phyloP scores from a whole-genome alignment of 2,888 invertebrate genomes.

The Syrphus vitripennis region DNA sequence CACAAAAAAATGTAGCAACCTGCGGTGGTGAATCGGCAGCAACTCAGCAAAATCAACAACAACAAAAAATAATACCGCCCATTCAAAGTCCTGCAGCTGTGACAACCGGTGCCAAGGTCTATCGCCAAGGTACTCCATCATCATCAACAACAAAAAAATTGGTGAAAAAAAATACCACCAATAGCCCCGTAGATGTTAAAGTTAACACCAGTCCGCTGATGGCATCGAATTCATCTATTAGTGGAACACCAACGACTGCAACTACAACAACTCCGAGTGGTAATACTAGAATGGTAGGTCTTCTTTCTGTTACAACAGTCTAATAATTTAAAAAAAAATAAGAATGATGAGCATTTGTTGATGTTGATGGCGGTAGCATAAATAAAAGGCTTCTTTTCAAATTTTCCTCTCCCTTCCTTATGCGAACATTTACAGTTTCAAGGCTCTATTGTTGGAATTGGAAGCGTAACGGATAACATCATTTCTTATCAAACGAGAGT shows the following conservation, averaged over 20 bases:
- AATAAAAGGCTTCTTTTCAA: constrained; percentile 45
- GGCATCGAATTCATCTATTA: constrained; percentile 69
- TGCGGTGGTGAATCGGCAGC: background rate
- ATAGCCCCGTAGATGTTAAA: constrained; percentile 62
- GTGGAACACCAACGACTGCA: constrained; percentile 72
- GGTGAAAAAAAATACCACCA: constrained; percentile 73
- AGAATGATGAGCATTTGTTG: constrained; percentile 1
- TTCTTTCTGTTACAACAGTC: constrained; percentile 83
- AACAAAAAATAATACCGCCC: background rate
- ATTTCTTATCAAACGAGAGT: constrained; percentile 11
- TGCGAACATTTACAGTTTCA: constrained; percentile 47
- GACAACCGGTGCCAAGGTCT: constrained; percentile 73
- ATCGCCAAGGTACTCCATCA: constrained; percentile 35
- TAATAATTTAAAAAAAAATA: constrained; percentile 70
- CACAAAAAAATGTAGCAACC: background rate
- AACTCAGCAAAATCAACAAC: constrained; percentile 7
- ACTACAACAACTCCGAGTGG: constrained; percentile 46
- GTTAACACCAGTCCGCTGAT: constrained; percentile 72
- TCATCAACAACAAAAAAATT: constrained; percentile 35
- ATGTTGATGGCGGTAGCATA: constrained; percentile 26
- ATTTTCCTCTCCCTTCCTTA: constrained; percentile 29
- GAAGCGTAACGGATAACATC: constrained; percentile 26
- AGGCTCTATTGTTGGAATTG: background rate
- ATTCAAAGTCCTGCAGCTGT: constrained; percentile 82
- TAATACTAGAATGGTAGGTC: constrained; percentile 83